These are phyloP conservation scores for Diachasmimorpha longicaudata DNA, from an alignment of 1,140 invertebrate genomes.

Conservation along the genomic window DNA sequence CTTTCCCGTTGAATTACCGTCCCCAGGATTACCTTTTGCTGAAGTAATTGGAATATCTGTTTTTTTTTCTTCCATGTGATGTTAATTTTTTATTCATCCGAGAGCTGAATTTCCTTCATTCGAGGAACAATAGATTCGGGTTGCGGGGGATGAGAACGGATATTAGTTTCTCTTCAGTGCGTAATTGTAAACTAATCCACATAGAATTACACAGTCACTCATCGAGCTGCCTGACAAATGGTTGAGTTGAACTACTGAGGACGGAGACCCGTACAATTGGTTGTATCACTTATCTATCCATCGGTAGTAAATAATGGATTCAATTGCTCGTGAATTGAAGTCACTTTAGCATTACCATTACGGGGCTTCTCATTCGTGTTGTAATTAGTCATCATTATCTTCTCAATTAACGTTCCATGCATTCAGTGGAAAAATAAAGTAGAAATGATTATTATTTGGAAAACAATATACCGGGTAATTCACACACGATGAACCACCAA, in stretches of 20 bases:
- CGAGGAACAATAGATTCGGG: neutral
- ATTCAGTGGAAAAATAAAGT: neutral
- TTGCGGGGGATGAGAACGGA: neutral
- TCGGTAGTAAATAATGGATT: neutral
- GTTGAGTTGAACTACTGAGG: neutral
- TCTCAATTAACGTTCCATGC: neutral
- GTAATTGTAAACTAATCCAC: neutral
- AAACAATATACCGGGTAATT: neutral
- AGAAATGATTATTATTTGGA: neutral
- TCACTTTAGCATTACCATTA: neutral
- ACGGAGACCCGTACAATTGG: neutral
- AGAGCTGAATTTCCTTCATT: neutral
- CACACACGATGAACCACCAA: neutral
- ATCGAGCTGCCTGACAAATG: neutral
- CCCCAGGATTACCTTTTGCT: neutral
- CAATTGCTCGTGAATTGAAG: neutral
- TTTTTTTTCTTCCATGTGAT: neutral
- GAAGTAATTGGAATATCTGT: conserved; percentile 12
- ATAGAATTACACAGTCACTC: neutral
- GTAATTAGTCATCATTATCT: neutral
- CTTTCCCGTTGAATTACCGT: conserved; percentile 21
- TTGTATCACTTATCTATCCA: neutral
- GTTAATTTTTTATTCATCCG: neutral
- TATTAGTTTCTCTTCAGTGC: neutral
- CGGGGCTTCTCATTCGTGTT: neutral